phyloP scores from a whole-genome alignment of 2,113 vertebrate genomes.

The Suncus etruscus region DNA sequence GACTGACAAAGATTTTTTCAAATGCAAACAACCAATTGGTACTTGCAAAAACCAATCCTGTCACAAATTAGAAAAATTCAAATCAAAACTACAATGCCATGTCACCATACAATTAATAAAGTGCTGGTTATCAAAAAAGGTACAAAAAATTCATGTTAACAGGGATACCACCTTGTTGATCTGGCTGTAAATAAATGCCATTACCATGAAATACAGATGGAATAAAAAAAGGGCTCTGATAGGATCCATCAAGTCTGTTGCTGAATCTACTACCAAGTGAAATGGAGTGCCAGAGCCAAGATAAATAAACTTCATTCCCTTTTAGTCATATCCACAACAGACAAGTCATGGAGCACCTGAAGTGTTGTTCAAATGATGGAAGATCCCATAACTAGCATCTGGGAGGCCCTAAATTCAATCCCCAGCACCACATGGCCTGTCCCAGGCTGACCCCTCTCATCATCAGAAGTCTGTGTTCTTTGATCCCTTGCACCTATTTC shows the following conservation, averaged over 20 bases:
- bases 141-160: not conserved
- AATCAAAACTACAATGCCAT: not conserved
- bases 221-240: not conserved
- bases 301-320: not conserved
- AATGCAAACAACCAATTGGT: not conserved
- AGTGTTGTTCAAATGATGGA: no score
- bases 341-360: not conserved
- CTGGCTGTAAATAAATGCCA: not conserved
- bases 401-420: no score
- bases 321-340: not conserved
- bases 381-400: no score
- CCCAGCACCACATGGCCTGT: no score
- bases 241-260: not conserved
- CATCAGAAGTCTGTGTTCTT: no score
- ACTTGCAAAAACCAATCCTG: not conserved
- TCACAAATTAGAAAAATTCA: not conserved
- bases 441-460: no score
- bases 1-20: not conserved
- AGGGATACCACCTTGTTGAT: not conserved
- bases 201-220: not conserved
- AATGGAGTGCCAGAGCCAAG: not conserved
- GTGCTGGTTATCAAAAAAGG: not conserved
- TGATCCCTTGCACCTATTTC: no score
- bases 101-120: not conserved
- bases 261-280: not conserved